Evolutionary conservation across 1,140 invertebrate species (phyloP).

Genomic region (Calephelis virginiensis): DNA sequence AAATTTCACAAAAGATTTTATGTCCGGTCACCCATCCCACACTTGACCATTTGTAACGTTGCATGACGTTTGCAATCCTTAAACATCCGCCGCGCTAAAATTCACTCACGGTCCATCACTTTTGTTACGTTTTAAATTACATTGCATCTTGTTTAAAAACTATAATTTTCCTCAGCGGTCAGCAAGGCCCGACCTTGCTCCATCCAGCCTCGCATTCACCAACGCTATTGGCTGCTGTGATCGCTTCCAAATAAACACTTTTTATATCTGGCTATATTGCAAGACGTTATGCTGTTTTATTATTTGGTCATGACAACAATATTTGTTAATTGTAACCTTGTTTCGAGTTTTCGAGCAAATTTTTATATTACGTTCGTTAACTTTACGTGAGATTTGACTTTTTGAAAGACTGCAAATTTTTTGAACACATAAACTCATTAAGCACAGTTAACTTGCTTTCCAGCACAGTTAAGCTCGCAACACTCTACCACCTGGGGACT

Average conservation of each 20-base stretch:
- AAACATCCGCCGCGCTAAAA: not conserved
- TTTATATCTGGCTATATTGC: constrained; percentile 22
- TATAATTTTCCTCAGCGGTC: constrained; percentile 21
- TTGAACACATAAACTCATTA: no score
- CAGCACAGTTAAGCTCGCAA: no score
- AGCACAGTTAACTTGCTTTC: no score
- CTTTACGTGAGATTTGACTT: no score
- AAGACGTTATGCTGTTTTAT: constrained; percentile 22
- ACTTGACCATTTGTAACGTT: not conserved
- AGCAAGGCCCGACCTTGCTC: constrained; percentile 33
- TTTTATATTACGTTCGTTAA: no score
- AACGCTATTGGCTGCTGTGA: constrained; percentile 58
- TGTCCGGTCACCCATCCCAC: not conserved
- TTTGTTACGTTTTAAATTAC: constrained; percentile 17
- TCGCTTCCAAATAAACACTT: constrained; percentile 52
- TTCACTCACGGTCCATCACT: no score
- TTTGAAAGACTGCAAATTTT: no score
- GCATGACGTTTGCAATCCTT: no score
- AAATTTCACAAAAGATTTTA: not conserved
- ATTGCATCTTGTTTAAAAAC: constrained; percentile 3
- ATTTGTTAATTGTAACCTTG: no score
- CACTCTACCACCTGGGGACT: no score
- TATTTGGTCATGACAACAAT: not conserved
- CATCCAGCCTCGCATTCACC: constrained; percentile 65
- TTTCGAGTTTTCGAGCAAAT: no score